Conservation (phyloP, 92 coral and sea anemone species). For the Phymanthus crucifer region DNA sequence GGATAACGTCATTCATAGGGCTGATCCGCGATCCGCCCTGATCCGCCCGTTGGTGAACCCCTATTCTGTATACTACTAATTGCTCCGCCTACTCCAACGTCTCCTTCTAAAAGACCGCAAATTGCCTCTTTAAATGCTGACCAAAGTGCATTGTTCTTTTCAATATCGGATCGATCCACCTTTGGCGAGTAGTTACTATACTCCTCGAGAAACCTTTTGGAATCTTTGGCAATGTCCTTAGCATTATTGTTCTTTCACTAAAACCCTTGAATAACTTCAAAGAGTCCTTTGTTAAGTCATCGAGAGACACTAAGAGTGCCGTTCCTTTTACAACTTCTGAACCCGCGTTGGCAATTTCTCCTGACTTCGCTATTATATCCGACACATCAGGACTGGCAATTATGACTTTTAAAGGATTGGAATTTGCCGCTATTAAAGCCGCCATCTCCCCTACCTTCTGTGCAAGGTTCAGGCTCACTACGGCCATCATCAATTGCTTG, state of each 20-base stretch:
- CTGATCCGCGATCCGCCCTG: too few relatives aligned
- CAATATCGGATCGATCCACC: conserved; percentile 36
- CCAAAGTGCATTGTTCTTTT: conserved; percentile 51
- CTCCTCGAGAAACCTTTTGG: conserved; percentile 39
- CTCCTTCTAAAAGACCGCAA: conserved; percentile 50
- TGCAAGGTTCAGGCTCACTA: conserved; percentile 14
- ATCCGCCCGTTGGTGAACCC: too few relatives aligned
- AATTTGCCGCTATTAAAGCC: conserved; percentile 26
- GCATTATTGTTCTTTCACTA: conserved; percentile 24
- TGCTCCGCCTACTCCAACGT: conserved; percentile 35
- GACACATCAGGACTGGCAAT: conserved; percentile 40
- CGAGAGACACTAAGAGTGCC: conserved; percentile 17
- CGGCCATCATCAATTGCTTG: conserved; percentile 11
- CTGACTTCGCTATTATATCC: conserved; percentile 40
- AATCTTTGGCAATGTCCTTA: conserved; percentile 15
- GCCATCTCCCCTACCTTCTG: conserved; percentile 28
- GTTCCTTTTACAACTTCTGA: conserved; percentile 23
- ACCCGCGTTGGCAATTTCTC: conserved; percentile 37
- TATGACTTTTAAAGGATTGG: conserved; percentile 52
- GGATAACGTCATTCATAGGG: too few relatives aligned
- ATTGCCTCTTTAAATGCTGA: conserved; percentile 48
- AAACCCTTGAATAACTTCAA: conserved; percentile 21
- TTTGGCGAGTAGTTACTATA: conserved; percentile 54
- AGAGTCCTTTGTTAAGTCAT: conserved; percentile 22
- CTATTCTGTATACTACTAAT: too few relatives aligned